Evolutionary conservation across 2,888 invertebrate genomes (phyloP).

Genomic region (Conops quadrifasciatus): DNA sequence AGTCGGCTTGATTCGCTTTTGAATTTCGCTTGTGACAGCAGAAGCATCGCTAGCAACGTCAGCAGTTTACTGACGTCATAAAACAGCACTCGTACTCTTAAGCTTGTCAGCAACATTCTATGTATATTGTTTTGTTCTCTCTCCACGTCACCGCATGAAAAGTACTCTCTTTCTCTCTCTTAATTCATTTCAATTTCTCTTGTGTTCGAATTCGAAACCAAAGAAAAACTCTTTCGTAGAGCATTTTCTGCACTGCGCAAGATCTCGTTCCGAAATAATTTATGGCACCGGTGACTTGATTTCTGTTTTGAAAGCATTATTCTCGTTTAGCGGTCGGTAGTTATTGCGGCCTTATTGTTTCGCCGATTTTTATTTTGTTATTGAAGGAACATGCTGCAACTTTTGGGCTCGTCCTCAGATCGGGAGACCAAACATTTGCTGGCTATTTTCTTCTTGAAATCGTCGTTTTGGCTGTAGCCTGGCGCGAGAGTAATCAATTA

Average conservation of each 20-base stretch:
- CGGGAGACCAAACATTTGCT: too few relatives aligned
- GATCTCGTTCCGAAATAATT: slow-evolving; percentile 44
- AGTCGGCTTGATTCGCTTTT: too few relatives aligned
- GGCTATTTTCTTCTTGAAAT: too few relatives aligned
- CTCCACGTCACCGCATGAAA: background rate
- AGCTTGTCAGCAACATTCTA: background rate
- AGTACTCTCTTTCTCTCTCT: background rate
- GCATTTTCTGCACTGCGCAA: slow-evolving; percentile 31
- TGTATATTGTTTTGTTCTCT: background rate
- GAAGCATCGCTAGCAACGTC: slow-evolving; percentile 5
- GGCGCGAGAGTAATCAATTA: too few relatives aligned
- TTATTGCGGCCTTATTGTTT: background rate
- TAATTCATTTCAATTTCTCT: slow-evolving; percentile 1
- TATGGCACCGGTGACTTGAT: slow-evolving; percentile 49
- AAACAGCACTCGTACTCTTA: background rate
- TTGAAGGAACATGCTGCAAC: background rate
- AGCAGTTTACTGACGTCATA: slow-evolving; percentile 28
- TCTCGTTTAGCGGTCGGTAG: background rate
- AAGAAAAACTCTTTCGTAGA: background rate
- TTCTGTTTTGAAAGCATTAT: slow-evolving; percentile 19
- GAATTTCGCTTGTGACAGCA: too few relatives aligned
- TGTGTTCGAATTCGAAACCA: background rate
- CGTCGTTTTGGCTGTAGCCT: too few relatives aligned
- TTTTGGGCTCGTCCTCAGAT: too few relatives aligned
- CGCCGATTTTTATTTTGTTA: background rate